These are phyloP conservation scores for Tachina lurida DNA, from an alignment of 2,888 invertebrate species.

Conservation along the genomic window DNA sequence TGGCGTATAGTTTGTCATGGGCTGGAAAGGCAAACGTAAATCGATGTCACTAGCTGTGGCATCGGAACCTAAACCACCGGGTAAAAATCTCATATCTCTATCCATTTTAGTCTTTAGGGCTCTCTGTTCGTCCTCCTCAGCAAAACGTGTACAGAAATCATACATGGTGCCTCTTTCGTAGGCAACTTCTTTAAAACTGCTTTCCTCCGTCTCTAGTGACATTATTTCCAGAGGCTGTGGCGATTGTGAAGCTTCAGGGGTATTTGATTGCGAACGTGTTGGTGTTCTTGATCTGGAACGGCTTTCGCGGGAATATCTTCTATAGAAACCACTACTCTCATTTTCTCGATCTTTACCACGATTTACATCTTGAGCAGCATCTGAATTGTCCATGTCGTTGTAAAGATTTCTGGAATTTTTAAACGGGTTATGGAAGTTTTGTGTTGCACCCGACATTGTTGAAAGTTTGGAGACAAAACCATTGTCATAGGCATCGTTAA, in stretches of 20 bases:
- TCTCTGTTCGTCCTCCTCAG: slow-evolving; percentile 73
- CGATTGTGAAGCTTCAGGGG: slow-evolving; percentile 77
- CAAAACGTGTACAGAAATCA: slow-evolving; percentile 75
- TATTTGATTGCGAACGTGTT: slow-evolving; percentile 72
- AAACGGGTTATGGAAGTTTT: slow-evolving; percentile 76
- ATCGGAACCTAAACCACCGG: slow-evolving; percentile 47
- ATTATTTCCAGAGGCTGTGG: slow-evolving; percentile 68
- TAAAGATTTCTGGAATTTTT: slow-evolving; percentile 68
- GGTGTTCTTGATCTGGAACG: slow-evolving; percentile 78
- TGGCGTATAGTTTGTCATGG: slow-evolving; percentile 90
- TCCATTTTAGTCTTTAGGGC: slow-evolving; percentile 74
- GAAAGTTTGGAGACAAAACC: slow-evolving; percentile 37
- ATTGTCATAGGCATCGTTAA: slow-evolving; percentile 49
- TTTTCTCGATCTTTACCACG: slow-evolving; percentile 41
- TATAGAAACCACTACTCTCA: slow-evolving; percentile 52
- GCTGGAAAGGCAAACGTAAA: slow-evolving; percentile 91
- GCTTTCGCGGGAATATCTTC: slow-evolving; percentile 67
- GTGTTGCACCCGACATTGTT: slow-evolving; percentile 34
- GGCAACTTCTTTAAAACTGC: slow-evolving; percentile 63
- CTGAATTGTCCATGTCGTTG: slow-evolving; percentile 33
- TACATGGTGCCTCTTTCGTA: slow-evolving; percentile 80
- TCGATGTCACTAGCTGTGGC: slow-evolving; percentile 86
- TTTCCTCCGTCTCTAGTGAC: neutral
- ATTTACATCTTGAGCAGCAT: slow-evolving; percentile 5
- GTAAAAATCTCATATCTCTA: slow-evolving; percentile 77